phyloP scores from a whole-genome alignment of 2,888 invertebrate species.

The Cylindroiulus punctatus region DNA sequence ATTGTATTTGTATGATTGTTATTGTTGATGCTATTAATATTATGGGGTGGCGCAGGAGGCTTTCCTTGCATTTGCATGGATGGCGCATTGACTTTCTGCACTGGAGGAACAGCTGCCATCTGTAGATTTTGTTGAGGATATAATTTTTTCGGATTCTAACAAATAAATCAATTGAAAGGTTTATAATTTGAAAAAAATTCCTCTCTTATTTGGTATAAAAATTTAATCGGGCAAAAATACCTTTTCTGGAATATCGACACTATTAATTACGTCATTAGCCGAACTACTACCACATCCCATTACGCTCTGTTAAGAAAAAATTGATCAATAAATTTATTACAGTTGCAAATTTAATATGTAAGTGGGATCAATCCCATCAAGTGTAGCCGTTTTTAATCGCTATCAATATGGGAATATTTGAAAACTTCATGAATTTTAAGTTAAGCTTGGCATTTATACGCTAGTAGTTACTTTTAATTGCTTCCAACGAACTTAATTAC shows the following conservation, averaged over 20 bases:
- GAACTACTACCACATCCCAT: conserved; percentile 48
- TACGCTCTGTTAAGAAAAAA: background rate
- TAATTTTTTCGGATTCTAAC: background rate
- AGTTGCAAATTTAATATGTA: no score
- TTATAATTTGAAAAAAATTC: background rate
- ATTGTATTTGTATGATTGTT: background rate
- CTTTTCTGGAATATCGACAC: conserved; percentile 1
- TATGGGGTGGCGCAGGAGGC: background rate
- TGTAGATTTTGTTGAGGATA: background rate
- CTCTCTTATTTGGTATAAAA: no score
- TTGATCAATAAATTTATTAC: no score
- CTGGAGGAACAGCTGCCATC: background rate
- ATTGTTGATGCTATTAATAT: background rate
- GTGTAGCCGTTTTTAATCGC: no score
- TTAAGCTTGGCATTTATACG: no score
- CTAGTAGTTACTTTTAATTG: no score
- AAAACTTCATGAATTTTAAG: no score
- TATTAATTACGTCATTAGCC: conserved; percentile 34
- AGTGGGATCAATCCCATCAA: no score
- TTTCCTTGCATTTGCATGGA: conserved; percentile 31
- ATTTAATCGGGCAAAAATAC: background rate
- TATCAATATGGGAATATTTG: no score
- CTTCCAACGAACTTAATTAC: no score
- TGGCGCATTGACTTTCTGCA: background rate
- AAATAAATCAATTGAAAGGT: background rate